Conservation (phyloP, 2,797 vertebrate species). For the Argentina silus region DNA sequence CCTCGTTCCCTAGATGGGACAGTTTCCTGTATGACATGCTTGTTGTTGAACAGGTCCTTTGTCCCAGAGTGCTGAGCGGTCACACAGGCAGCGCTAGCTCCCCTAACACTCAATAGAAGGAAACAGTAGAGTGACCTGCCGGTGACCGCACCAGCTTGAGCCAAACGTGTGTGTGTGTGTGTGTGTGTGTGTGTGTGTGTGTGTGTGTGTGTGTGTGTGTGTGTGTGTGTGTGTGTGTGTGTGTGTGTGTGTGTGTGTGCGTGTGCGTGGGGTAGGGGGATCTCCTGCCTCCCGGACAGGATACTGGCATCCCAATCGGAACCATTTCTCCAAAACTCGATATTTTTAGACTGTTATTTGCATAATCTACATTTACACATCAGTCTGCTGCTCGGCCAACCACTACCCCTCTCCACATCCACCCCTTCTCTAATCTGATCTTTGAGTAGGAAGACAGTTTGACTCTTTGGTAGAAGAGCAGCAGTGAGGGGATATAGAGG, state of each 20-base stretch:
- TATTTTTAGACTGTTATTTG: constrained; percentile 32
- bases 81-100: background rate
- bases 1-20: background rate
- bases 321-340: constrained; percentile 13
- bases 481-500: too few relatives aligned
- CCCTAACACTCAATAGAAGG: constrained; percentile 46
- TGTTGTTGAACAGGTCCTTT: constrained; percentile 6
- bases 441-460: background rate
- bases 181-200: background rate
- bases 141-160: constrained; percentile 19
- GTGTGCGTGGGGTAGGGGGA: background rate
- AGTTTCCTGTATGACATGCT: constrained; percentile 8
- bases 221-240: background rate
- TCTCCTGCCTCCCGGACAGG: constrained; percentile 35
- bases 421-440: background rate
- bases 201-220: background rate
- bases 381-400: too few relatives aligned
- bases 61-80: background rate
- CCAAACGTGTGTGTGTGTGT: background rate
- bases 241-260: too few relatives aligned
- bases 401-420: too few relatives aligned
- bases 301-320: constrained; percentile 31
- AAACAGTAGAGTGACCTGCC: constrained; percentile 38
- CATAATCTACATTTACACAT: constrained; percentile 3
- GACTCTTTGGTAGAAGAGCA: background rate